These are phyloP conservation scores for Pterostichus madidus DNA, from an alignment of 2,888 invertebrate species.

Conservation along the genomic window DNA sequence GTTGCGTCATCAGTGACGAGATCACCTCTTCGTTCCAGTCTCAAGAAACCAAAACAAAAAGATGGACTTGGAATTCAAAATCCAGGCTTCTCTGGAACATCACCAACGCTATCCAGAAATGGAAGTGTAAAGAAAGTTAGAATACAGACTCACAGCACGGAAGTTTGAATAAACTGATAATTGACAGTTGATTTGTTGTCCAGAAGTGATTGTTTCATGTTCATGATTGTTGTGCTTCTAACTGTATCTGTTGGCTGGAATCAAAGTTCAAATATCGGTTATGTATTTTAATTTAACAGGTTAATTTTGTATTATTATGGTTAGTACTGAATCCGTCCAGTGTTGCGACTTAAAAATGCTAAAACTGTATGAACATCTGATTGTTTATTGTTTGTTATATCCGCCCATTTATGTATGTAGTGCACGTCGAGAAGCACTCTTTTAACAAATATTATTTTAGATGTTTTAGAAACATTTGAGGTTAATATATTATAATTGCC, in stretches of 20 bases:
- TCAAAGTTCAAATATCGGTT: slow-evolving; percentile 55
- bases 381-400: slow-evolving; percentile 42
- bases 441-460: slow-evolving; percentile 46
- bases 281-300: slow-evolving; percentile 46
- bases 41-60: slow-evolving; percentile 86
- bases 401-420: slow-evolving; percentile 47
- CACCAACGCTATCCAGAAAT: slow-evolving; percentile 90
- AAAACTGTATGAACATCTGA: neutral
- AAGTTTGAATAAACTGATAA: slow-evolving; percentile 81
- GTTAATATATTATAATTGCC: slow-evolving; percentile 57
- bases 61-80: slow-evolving; percentile 91
- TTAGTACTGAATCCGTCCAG: slow-evolving; percentile 62
- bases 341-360: slow-evolving; percentile 58
- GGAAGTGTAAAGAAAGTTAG: slow-evolving; percentile 94
- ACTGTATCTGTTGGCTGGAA: slow-evolving; percentile 5
- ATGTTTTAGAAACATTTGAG: slow-evolving; percentile 63
- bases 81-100: slow-evolving; percentile 90
- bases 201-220: slow-evolving; percentile 2
- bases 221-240: slow-evolving; percentile 6
- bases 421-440: slow-evolving; percentile 23
- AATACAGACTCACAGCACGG: slow-evolving; percentile 94
- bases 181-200: too few relatives aligned
- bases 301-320: slow-evolving; percentile 48
- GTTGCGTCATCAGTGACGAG: slow-evolving; percentile 77
- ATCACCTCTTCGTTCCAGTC: slow-evolving; percentile 87